phyloP scores from a whole-genome alignment of 2,888 invertebrate species.

The Elgonia sp. region DNA sequence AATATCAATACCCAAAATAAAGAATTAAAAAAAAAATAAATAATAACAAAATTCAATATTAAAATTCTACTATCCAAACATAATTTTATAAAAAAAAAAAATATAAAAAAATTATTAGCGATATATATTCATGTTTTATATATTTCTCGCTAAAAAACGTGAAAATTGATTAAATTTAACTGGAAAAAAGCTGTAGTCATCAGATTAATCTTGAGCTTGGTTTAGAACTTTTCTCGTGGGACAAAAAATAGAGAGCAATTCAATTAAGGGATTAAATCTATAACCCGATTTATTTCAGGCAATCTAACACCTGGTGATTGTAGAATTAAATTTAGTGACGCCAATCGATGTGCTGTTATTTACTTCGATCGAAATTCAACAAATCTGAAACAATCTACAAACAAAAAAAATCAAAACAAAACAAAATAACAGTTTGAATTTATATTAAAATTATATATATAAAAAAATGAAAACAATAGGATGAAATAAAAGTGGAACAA shows the following conservation, averaged over 20 bases:
- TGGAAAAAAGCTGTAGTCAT: too few relatives aligned
- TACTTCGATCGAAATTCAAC: constrained; percentile 8
- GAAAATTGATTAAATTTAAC: neutral
- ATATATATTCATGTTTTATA: too few relatives aligned
- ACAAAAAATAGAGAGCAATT: neutral
- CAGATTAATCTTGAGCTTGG: too few relatives aligned
- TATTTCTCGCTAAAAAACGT: neutral
- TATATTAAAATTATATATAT: neutral
- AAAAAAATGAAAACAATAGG: neutral
- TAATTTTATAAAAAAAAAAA: too few relatives aligned
- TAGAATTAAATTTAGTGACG: constrained; percentile 2
- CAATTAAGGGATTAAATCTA: neutral
- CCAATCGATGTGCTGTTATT: neutral
- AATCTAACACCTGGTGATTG: constrained; percentile 28
- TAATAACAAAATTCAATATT: too few relatives aligned
- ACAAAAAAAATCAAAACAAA: neutral
- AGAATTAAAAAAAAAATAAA: too few relatives aligned
- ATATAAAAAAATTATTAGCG: too few relatives aligned
- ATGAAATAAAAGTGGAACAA: too few relatives aligned
- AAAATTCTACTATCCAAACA: too few relatives aligned
- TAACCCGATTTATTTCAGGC: constrained; percentile 14
- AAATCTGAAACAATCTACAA: neutral
- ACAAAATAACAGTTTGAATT: neutral
- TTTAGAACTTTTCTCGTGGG: neutral
- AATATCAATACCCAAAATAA: too few relatives aligned